Conservation (phyloP, 2,888 invertebrate genomes). For the Scelioninae gen. 2 region DNA sequence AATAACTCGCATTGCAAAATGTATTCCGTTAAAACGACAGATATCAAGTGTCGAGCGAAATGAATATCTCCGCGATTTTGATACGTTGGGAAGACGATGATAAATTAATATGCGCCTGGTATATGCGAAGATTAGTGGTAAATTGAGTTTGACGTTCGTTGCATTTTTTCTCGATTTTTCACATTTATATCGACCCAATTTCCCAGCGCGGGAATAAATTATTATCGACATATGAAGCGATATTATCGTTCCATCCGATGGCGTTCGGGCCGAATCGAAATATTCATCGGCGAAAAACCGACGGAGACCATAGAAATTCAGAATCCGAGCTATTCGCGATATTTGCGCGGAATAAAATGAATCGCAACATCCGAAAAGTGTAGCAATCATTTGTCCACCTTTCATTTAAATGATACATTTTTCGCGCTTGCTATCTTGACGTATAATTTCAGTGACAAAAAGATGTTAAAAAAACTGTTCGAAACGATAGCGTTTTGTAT, state of each 20-base stretch:
- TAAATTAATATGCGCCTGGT: slow-evolving; percentile 34
- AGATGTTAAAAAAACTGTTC: too few species aligned
- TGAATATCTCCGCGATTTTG: not conserved
- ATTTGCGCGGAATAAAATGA: not conserved
- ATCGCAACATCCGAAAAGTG: not conserved
- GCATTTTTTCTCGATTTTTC: slow-evolving; percentile 46
- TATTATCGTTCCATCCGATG: slow-evolving; percentile 32
- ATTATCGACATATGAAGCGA: slow-evolving; percentile 39
- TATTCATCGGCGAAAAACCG: slow-evolving; percentile 24
- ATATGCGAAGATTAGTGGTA: slow-evolving; percentile 34
- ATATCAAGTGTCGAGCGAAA: not conserved
- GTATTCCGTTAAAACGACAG: too few species aligned
- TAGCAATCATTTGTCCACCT: not conserved
- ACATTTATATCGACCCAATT: slow-evolving; percentile 47
- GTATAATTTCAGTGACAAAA: too few species aligned
- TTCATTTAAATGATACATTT: not conserved
- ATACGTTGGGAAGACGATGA: slow-evolving; percentile 32
- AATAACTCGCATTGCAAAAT: too few species aligned
- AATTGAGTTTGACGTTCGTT: slow-evolving; percentile 42
- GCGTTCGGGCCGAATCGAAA: slow-evolving; percentile 9
- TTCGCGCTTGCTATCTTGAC: not conserved
- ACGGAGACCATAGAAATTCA: slow-evolving; percentile 14
- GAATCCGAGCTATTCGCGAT: not conserved
- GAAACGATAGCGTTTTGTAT: too few species aligned
- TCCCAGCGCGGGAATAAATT: slow-evolving; percentile 42